These are phyloP conservation scores for Drosophila mauritiana DNA, from an alignment of 1,140 invertebrate species.

Conservation along the genomic window DNA sequence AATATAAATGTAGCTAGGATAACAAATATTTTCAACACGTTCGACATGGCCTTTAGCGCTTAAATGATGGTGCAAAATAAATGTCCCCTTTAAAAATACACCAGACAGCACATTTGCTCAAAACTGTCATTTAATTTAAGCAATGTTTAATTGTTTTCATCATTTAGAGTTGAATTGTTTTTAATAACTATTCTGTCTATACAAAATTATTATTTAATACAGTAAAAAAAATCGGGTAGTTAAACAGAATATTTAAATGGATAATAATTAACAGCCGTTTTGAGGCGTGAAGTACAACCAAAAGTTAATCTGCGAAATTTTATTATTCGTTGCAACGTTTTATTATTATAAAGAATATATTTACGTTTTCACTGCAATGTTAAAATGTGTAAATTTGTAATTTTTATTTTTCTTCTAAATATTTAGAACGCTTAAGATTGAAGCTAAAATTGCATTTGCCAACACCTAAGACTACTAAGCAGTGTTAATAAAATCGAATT, in stretches of 20 bases:
- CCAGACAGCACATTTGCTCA: not conserved
- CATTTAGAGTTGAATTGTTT: not conserved
- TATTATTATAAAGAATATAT: too few species aligned
- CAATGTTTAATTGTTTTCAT: not conserved
- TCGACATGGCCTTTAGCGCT: not conserved
- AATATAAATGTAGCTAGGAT: not conserved
- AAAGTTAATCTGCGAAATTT: too few species aligned
- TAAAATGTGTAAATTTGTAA: too few species aligned
- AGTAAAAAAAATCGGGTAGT: too few species aligned
- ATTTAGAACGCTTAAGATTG: too few species aligned
- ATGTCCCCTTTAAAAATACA: not conserved
- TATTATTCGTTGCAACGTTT: too few species aligned
- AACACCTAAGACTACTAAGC: not conserved
- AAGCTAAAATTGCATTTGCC: too few species aligned
- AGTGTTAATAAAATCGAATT: constrained; percentile 18
- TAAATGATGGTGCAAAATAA: not conserved
- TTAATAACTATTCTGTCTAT: not conserved
- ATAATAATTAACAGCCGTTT: not conserved
- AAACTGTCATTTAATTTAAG: not conserved
- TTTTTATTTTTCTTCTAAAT: too few species aligned
- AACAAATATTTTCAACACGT: not conserved
- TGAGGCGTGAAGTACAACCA: not conserved
- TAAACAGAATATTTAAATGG: not conserved
- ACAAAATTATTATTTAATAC: not conserved
- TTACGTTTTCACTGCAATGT: not conserved